Evolutionary conservation across 2,888 invertebrate species (phyloP).

Genomic region (Brachypalpus laphriformis): DNA sequence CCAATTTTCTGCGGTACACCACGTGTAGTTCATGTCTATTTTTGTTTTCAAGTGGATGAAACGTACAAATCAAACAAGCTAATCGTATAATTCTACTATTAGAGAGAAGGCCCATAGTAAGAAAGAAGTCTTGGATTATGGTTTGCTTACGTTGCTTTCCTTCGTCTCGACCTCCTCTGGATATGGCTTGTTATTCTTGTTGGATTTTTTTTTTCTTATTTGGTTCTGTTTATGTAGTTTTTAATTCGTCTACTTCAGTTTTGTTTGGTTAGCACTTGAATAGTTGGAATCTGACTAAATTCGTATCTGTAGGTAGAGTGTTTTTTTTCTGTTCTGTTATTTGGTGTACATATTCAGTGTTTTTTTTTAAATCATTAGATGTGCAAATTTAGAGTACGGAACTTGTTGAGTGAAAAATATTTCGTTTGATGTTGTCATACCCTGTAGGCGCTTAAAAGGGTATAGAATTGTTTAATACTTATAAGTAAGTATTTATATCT

Average conservation of each 20-base stretch:
- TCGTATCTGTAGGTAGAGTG: neutral
- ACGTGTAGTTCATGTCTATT: constrained; percentile 55
- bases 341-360: neutral
- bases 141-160: constrained; percentile 28
- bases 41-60: constrained; percentile 41
- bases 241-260: constrained; percentile 36
- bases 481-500: no score
- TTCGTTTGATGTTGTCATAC: neutral
- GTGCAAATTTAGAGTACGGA: constrained; percentile 6
- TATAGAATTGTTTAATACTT: neutral
- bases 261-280: constrained; percentile 47
- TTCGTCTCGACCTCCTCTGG: neutral
- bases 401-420: neutral
- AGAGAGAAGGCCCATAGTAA: neutral
- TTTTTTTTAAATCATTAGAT: neutral
- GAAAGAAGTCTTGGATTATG: constrained; percentile 43
- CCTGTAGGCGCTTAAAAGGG: neutral
- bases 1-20: constrained; percentile 67
- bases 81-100: constrained; percentile 38
- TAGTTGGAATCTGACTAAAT: constrained; percentile 26
- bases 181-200: neutral
- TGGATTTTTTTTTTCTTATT: neutral
- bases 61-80: constrained; percentile 41
- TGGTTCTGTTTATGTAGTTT: constrained; percentile 36
- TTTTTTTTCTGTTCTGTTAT: neutral